Conservation (phyloP, 2,888 invertebrate genomes). For the Andrena dorsata region DNA sequence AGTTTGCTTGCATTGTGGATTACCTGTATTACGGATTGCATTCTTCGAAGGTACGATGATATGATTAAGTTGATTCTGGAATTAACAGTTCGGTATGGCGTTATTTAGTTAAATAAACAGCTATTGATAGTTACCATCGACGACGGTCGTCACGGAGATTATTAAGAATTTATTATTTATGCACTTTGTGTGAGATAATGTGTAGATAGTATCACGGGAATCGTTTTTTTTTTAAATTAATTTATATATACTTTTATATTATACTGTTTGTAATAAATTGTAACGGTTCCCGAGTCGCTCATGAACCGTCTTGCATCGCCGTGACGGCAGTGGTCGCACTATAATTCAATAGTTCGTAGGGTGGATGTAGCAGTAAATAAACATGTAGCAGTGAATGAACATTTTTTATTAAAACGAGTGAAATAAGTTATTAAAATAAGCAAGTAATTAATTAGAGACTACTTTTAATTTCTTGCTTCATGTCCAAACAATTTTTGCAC, state of each 20-base stretch:
- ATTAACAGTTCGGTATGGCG: neutral
- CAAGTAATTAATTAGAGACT: too few relatives aligned
- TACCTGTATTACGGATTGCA: constrained; percentile 47
- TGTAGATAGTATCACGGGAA: neutral
- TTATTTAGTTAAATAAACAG: constrained; percentile 33
- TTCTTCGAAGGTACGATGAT: constrained; percentile 46
- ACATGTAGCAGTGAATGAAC: too few relatives aligned
- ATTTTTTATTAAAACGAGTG: too few relatives aligned
- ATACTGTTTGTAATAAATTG: neutral
- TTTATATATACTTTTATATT: neutral
- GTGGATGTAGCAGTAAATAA: neutral
- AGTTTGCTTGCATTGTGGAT: constrained; percentile 53
- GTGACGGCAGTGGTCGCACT: neutral
- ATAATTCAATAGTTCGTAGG: neutral
- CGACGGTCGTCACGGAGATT: constrained; percentile 13
- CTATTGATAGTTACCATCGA: constrained; percentile 20
- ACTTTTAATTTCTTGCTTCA: too few relatives aligned
- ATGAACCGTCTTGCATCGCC: neutral
- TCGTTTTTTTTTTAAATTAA: neutral
- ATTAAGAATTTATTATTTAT: constrained; percentile 14
- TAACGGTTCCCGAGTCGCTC: neutral
- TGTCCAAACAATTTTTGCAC: too few relatives aligned
- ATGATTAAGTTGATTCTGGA: neutral
- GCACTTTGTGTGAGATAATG: neutral
- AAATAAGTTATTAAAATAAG: too few relatives aligned